Percentiles rank a stretch among this genome's conserved stretches.
Evolutionary conservation across 2,113 vertebrate genomes (phyloP).

Genomic region (Polypterus bichir): DNA sequence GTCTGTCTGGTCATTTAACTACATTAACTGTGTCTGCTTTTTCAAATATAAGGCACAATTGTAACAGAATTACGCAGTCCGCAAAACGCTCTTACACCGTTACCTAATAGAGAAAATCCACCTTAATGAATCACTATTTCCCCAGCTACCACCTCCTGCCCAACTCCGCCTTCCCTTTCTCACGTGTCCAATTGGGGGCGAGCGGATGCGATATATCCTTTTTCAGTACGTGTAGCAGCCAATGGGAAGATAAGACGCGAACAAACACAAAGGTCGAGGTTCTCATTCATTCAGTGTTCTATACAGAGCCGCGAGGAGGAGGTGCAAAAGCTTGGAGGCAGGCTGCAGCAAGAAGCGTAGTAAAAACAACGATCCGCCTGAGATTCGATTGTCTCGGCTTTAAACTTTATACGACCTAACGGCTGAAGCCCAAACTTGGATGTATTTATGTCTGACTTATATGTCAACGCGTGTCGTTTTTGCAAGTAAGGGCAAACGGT

Average conservation of each 20-base stretch:
- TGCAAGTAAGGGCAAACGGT: neutral
- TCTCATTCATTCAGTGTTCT: slow-evolving; percentile 54
- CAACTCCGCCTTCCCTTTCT: slow-evolving; percentile 31
- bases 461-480: neutral
- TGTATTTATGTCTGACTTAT: slow-evolving; percentile 7
- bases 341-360: slow-evolving; percentile 1
- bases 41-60: no score
- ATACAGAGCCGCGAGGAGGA: slow-evolving; percentile 1
- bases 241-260: slow-evolving; percentile 45
- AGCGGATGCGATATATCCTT: slow-evolving; percentile 62
- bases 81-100: no score
- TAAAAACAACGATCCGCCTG: no score
- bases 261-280: slow-evolving; percentile 45
- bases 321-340: slow-evolving; percentile 18
- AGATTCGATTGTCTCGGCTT: no score
- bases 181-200: slow-evolving; percentile 53
- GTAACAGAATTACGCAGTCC: no score
- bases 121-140: slow-evolving; percentile 37
- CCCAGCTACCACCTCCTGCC: slow-evolving; percentile 23
- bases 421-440: slow-evolving; percentile 21
- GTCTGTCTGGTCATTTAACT: no score
- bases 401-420: neutral
- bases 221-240: slow-evolving; percentile 47
- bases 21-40: no score
- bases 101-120: slow-evolving; percentile 26